Conservation (phyloP, 2,113 vertebrate species). For the Nerophis lumbriciformis region DNA sequence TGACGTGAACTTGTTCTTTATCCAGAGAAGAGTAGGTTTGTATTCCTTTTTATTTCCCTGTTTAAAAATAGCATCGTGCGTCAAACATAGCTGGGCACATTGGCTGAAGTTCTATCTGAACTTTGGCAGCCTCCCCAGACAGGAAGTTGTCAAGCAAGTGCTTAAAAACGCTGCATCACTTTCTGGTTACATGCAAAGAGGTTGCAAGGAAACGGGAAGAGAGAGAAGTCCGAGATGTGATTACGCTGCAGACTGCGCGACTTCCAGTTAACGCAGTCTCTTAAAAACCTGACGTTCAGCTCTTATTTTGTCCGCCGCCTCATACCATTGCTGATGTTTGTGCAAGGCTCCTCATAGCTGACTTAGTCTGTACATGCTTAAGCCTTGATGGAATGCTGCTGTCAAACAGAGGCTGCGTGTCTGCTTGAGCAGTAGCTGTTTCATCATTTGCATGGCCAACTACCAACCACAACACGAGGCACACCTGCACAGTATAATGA, state of each 20-base stretch:
- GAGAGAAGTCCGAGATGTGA: slow-evolving; percentile 28
- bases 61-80: slow-evolving; percentile 2
- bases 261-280: not conserved
- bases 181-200: slow-evolving; percentile 15
- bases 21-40: not conserved
- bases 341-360: not conserved
- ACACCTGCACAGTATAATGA: no score
- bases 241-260: slow-evolving; percentile 19
- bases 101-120: not conserved
- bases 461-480: no score
- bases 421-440: slow-evolving; percentile 15
- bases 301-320: not conserved
- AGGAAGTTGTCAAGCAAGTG: slow-evolving; percentile 23
- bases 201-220: slow-evolving; percentile 16
- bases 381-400: slow-evolving; percentile 19
- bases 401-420: slow-evolving; percentile 6
- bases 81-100: not conserved
- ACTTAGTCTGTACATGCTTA: slow-evolving; percentile 13
- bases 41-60: not conserved
- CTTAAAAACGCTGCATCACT: slow-evolving; percentile 15
- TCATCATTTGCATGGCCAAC: slow-evolving; percentile 10
- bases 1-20: not conserved
- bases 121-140: slow-evolving; percentile 4
- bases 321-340: not conserved
- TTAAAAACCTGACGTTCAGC: not conserved